Conservation (phyloP, 1,140 invertebrate genomes). For the Danaus melanippus region DNA sequence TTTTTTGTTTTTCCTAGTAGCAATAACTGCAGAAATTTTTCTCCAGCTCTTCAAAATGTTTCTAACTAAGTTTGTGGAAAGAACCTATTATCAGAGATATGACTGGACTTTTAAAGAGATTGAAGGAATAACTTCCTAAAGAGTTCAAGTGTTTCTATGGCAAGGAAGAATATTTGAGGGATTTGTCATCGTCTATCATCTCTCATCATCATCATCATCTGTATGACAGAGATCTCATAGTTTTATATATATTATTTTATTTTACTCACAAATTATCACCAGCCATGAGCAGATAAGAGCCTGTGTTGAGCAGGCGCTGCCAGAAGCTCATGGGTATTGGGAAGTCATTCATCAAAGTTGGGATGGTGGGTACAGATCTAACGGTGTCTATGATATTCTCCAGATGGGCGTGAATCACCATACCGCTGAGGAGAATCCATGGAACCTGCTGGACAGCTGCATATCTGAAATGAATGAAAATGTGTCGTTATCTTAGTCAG, state of each 20-base stretch:
- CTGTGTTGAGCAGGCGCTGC: constrained; percentile 28
- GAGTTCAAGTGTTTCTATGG: no score
- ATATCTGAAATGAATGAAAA: constrained; percentile 21
- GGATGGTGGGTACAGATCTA: constrained; percentile 23
- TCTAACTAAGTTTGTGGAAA: no score
- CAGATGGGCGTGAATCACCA: constrained; percentile 23
- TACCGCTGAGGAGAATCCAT: constrained; percentile 36
- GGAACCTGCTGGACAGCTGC: constrained; percentile 39
- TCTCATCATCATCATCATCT: no score
- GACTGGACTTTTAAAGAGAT: no score
- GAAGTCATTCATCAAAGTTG: constrained; percentile 21
- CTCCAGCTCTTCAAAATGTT: no score
- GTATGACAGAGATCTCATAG: no score
- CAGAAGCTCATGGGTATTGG: constrained; percentile 32
- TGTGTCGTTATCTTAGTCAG: neutral
- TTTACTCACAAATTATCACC: constrained; percentile 26
- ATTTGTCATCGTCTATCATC: no score
- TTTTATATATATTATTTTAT: neutral
- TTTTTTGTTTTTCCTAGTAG: no score
- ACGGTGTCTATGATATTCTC: constrained; percentile 35
- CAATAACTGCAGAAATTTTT: no score
- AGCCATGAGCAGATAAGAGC: constrained; percentile 12
- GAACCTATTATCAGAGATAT: no score
- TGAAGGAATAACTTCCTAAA: no score
- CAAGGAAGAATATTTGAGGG: no score